Base-by-base conservation (phyloP, 2,113 vertebrate genomes). In the Perca flavescens region DNA sequence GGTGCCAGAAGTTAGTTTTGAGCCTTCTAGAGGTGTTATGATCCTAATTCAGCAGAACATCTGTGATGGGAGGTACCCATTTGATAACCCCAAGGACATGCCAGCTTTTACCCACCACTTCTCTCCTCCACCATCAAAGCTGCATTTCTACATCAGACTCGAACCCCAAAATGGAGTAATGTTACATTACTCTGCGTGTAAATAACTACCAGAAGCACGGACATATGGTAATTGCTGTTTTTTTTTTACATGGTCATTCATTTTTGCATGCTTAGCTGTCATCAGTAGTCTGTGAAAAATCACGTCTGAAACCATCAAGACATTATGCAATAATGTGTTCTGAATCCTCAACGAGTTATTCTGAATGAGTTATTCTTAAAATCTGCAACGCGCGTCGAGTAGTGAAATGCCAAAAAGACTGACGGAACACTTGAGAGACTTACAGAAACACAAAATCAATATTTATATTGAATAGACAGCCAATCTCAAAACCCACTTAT, bases 21-120 rank as follows among this genome's bases (percentile, higher is more conserved):
- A 85, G 79, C 70, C 66, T 86, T 87, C 46, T 71, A 69, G 58
- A 82, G 70, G 77, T 67, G 75, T 82, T 85, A 66, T 78, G 84
- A 88, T 88, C 65, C 69, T 83, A 84, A 91, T 87, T 87, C 80
- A 89, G 78, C 49, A 57, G 68, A 90, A 91, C 91, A 94, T 89
- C 91, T 93, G 90, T 36, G 86, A 92, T 90, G 85, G 90, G 89
- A 82, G 88, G 91, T 74, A 66, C 61, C 68, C 57, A 72, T 69
- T 68, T 80, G 76, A 90, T 77, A 52, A 79, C 89, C 80, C 87
- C 36, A 76, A 78, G 77, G 92, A 90, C 66, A 66, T 74, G 50
- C 79, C 78, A 82, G 82, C 82, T 84, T 77, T 79, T 53, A 60
- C 67, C 72, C 54, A 40, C 40, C 71, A 21, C 71, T 47, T 75